Percentiles rank a stretch among this genome's conserved stretches.
Evolutionary conservation across 2,113 vertebrate genomes (phyloP).

Genomic region (Scortum barcoo): DNA sequence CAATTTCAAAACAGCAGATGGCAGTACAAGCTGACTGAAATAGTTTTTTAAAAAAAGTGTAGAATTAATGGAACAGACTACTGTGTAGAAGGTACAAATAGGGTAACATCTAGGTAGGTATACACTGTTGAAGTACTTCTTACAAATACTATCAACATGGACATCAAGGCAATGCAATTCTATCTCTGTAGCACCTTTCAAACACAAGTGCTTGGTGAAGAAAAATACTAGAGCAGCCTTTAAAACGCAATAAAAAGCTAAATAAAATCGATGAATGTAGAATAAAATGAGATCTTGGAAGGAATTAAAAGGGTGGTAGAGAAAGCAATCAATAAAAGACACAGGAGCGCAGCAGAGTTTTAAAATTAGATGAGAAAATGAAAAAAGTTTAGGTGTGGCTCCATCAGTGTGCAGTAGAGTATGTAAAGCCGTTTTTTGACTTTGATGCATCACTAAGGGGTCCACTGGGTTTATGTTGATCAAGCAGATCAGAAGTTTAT

Average conservation of each 20-base stretch:
- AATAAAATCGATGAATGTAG: background rate
- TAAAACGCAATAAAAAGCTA: background rate
- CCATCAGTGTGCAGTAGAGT: background rate
- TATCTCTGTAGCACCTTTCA: background rate
- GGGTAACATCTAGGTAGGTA: background rate
- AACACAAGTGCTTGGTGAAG: background rate
- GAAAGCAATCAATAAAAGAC: background rate
- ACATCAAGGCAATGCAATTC: background rate
- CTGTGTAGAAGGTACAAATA: background rate
- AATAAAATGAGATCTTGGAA: background rate
- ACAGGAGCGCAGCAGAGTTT: background rate
- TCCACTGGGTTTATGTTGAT: background rate
- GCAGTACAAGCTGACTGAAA: background rate
- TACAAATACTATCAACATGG: background rate
- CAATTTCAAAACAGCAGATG: conserved; percentile 28
- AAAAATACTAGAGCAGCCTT: background rate
- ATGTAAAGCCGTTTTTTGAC: background rate
- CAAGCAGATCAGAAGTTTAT: background rate
- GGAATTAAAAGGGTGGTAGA: background rate
- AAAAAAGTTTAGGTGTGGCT: background rate
- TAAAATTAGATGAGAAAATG: background rate
- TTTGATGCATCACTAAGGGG: background rate
- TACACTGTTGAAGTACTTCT: background rate
- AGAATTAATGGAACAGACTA: background rate
- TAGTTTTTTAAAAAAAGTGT: background rate